phyloP scores from a whole-genome alignment of 2,113 vertebrate species.

The Nematolebias whitei region DNA sequence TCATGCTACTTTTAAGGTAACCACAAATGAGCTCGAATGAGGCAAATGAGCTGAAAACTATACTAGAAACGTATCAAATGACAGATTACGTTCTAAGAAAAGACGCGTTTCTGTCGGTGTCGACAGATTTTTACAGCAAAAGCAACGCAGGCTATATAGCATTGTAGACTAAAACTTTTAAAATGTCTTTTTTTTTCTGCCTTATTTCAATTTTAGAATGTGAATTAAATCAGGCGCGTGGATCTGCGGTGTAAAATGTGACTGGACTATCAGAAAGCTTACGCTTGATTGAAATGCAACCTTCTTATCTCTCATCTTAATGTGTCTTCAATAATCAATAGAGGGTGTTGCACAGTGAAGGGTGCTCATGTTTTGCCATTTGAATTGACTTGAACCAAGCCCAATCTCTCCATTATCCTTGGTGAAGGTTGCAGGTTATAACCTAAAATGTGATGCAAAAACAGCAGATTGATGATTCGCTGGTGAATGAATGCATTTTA shows the following conservation, averaged over 20 bases:
- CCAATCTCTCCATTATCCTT: slow-evolving; percentile 79
- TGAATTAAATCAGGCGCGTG: slow-evolving; percentile 17
- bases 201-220: slow-evolving; percentile 7
- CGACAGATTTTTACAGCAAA: not conserved
- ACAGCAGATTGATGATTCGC: slow-evolving; percentile 77
- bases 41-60: slow-evolving; percentile 75
- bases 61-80: slow-evolving; percentile 51
- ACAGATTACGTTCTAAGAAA: slow-evolving; percentile 44
- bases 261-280: slow-evolving; percentile 39
- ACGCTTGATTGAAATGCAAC: slow-evolving; percentile 61
- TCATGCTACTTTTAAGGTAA: slow-evolving; percentile 74
- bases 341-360: slow-evolving; percentile 57
- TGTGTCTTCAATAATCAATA: slow-evolving; percentile 71
- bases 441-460: slow-evolving; percentile 74
- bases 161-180: slow-evolving; percentile 27
- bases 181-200: slow-evolving; percentile 11
- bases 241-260: slow-evolving; percentile 27
- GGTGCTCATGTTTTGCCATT: slow-evolving; percentile 65
- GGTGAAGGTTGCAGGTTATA: slow-evolving; percentile 81
- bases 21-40: slow-evolving; percentile 71
- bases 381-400: slow-evolving; percentile 66
- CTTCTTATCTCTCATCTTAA: slow-evolving; percentile 51
- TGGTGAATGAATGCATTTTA: slow-evolving; percentile 69
- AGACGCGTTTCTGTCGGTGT: slow-evolving; percentile 55
- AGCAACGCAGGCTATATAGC: too few species aligned